A percentile compares a stretch with the other conserved stretches of the same genome.
These are phyloP conservation scores for Struthidea cinerea DNA, from an alignment of 2,113 vertebrate genomes.

Conservation along the genomic window DNA sequence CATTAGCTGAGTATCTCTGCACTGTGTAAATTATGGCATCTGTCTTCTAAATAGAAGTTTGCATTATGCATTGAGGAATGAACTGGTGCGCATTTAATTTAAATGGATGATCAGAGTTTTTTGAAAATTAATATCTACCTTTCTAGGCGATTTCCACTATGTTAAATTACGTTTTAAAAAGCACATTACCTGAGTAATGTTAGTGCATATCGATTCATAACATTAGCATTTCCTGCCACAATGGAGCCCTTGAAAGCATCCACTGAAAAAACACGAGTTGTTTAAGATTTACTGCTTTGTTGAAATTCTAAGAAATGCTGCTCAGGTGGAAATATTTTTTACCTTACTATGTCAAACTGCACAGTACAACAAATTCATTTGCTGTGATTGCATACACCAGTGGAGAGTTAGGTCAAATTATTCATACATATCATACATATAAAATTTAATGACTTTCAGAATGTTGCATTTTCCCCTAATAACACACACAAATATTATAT, in stretches of 20 bases:
- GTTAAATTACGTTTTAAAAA: neutral
- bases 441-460: neutral
- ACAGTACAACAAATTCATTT: neutral
- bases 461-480: neutral
- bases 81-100: neutral
- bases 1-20: neutral
- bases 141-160: neutral
- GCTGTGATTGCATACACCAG: neutral
- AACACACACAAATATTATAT: neutral
- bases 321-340: neutral
- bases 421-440: neutral
- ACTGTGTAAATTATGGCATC: neutral
- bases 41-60: neutral
- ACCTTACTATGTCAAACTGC: neutral
- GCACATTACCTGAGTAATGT: neutral
- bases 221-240: neutral
- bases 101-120: neutral
- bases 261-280: neutral
- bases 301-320: neutral
- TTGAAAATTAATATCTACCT: neutral
- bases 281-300: neutral
- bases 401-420: neutral
- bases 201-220: neutral
- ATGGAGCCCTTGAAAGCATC: neutral
- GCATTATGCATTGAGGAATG: neutral